Evolutionary conservation across 1,140 invertebrate species (phyloP).

Genomic region (Maniola jurtina): DNA sequence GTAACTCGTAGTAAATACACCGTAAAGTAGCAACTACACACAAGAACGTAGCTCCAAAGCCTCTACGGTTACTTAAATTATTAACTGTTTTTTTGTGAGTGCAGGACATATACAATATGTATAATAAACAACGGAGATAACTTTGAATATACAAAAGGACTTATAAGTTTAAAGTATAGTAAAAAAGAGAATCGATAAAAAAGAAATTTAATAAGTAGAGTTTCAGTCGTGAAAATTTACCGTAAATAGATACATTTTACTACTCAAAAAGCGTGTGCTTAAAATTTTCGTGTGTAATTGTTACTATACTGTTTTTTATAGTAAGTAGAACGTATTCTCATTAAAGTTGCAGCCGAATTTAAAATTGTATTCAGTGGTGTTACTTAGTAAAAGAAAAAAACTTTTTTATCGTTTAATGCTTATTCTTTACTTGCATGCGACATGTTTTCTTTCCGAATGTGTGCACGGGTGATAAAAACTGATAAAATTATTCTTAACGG

Average conservation of each 20-base stretch:
- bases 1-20: not conserved
- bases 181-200: too few species aligned
- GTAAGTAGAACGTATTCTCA: too few species aligned
- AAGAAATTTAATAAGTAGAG: not conserved
- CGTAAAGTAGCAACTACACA: too few species aligned
- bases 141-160: too few species aligned
- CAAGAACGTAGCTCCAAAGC: too few species aligned
- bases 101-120: too few species aligned
- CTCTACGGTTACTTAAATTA: too few species aligned
- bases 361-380: not conserved
- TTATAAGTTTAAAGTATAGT: too few species aligned
- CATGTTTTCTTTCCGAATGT: slow-evolving; percentile 26
- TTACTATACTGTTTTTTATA: not conserved
- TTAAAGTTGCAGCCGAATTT: not conserved
- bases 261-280: not conserved
- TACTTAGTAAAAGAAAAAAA: not conserved
- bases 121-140: too few species aligned
- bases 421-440: slow-evolving; percentile 36
- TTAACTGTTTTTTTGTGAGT: too few species aligned
- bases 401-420: slow-evolving; percentile 24
- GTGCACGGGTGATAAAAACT: slow-evolving; percentile 1
- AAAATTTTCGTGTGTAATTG: not conserved
- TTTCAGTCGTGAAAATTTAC: not conserved
- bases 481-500: not conserved
- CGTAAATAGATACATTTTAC: too few species aligned